Conservation (phyloP, 2,888 invertebrate species). For the Drosophila acutilabella region DNA sequence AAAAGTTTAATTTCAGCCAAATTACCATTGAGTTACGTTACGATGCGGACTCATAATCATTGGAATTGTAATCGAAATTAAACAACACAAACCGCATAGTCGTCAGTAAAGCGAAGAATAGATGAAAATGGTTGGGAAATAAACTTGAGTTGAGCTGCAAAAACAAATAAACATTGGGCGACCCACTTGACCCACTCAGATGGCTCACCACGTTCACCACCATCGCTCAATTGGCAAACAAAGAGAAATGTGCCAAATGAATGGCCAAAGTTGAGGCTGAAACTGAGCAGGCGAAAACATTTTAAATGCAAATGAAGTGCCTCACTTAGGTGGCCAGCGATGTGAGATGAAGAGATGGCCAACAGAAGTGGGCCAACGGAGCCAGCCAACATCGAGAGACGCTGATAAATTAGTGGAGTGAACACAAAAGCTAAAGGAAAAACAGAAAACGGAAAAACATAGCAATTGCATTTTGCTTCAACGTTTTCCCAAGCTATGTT, state of each 20-base stretch:
- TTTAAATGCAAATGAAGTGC: conserved; percentile 79
- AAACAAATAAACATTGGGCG: conserved; percentile 55
- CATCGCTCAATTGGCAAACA: conserved; percentile 57
- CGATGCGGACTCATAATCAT: conserved; percentile 21
- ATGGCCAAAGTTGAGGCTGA: conserved; percentile 68
- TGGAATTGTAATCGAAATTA: conserved; percentile 48
- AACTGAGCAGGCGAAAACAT: conserved; percentile 71
- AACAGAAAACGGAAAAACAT: conserved; percentile 6
- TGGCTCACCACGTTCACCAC: conserved; percentile 23
- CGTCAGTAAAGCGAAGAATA: conserved; percentile 10
- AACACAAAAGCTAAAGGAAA: conserved; percentile 8
- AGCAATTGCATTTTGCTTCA: conserved; percentile 36
- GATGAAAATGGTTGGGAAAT: conserved; percentile 9
- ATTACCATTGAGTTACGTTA: conserved; percentile 33
- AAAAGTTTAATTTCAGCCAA: conserved; percentile 56
- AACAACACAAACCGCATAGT: conserved; percentile 20
- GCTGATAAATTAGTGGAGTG: conserved; percentile 63
- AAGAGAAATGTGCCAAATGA: conserved; percentile 77
- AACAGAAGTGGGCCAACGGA: conserved; percentile 25
- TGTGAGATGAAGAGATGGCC: conserved; percentile 45
- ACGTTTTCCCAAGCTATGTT: conserved; percentile 31
- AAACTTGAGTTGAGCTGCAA: conserved; percentile 16
- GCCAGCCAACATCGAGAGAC: conserved; percentile 34
- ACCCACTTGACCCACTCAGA: conserved; percentile 70
- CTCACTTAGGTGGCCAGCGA: conserved; percentile 68